phyloP scores from a whole-genome alignment of 2,888 invertebrate species.

The Dysmachus trigonus region DNA sequence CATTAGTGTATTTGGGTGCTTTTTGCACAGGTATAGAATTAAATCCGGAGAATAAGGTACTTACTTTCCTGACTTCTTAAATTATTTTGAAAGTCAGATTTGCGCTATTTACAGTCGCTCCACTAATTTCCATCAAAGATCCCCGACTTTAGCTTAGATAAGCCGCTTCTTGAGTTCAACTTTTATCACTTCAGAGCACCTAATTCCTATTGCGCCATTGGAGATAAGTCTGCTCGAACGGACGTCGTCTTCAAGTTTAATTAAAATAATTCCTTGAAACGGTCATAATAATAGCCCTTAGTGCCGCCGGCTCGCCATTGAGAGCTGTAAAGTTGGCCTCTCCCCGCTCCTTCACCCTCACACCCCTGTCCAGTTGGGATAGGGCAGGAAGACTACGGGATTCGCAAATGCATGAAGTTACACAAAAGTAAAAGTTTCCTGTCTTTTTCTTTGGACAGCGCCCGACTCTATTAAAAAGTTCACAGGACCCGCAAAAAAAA shows the following conservation, averaged over 20 bases:
- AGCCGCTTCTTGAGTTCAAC: background rate
- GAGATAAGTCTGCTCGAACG: background rate
- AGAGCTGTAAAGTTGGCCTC: background rate
- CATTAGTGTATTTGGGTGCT: background rate
- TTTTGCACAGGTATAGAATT: background rate
- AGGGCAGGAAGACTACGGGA: too few species aligned
- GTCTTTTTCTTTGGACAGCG: background rate
- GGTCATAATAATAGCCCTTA: background rate
- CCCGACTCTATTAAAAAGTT: slow-evolving; percentile 33
- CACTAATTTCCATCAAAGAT: background rate
- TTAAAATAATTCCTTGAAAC: background rate
- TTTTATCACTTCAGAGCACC: background rate
- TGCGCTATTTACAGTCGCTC: background rate
- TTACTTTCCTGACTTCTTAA: background rate
- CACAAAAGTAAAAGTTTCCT: slow-evolving; percentile 22
- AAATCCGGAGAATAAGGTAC: background rate
- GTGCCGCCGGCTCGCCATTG: background rate
- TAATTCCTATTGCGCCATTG: background rate
- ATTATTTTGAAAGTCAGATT: background rate
- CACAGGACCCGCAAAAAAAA: slow-evolving; percentile 7
- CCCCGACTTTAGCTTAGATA: background rate
- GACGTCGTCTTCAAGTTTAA: background rate
- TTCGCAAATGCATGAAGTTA: background rate
- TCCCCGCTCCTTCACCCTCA: too few species aligned
- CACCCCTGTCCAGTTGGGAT: background rate